phyloP scores from a whole-genome alignment of 2,888 invertebrate species.

The Salticus scenicus region DNA sequence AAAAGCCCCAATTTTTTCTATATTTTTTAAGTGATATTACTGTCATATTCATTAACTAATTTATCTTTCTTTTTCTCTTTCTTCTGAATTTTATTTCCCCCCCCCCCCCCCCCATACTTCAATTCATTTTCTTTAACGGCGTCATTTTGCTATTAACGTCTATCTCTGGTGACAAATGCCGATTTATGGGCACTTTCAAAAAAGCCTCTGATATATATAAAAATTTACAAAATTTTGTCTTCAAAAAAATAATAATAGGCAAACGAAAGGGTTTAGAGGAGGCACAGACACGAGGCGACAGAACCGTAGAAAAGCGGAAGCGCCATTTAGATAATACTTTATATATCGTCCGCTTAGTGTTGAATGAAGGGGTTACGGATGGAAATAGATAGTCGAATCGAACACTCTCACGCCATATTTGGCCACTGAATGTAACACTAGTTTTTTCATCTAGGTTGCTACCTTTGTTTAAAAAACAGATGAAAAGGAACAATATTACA shows the following conservation, averaged over 20 bases:
- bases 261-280: constrained; percentile 50
- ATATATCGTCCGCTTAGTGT: constrained; percentile 47
- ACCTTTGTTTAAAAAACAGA: too few relatives aligned
- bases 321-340: constrained; percentile 66
- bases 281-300: constrained; percentile 16
- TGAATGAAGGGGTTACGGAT: constrained; percentile 49
- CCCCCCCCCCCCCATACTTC: background rate
- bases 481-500: too few relatives aligned
- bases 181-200: constrained; percentile 39
- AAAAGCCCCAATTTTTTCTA: too few relatives aligned
- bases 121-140: background rate
- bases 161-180: constrained; percentile 53
- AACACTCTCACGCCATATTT: background rate
- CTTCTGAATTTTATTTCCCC: too few relatives aligned
- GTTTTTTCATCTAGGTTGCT: too few relatives aligned
- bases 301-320: constrained; percentile 45
- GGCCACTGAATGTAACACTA: background rate
- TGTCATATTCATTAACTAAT: too few relatives aligned
- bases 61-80: too few relatives aligned
- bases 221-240: constrained; percentile 28
- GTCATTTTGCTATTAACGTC: constrained; percentile 20
- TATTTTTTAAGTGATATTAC: too few relatives aligned
- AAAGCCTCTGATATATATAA: constrained; percentile 21
- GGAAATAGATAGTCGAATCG: background rate
- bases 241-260: background rate